Base-by-base conservation (phyloP, 2,888 invertebrate genomes). In the Tiliacea aurago region DNA sequence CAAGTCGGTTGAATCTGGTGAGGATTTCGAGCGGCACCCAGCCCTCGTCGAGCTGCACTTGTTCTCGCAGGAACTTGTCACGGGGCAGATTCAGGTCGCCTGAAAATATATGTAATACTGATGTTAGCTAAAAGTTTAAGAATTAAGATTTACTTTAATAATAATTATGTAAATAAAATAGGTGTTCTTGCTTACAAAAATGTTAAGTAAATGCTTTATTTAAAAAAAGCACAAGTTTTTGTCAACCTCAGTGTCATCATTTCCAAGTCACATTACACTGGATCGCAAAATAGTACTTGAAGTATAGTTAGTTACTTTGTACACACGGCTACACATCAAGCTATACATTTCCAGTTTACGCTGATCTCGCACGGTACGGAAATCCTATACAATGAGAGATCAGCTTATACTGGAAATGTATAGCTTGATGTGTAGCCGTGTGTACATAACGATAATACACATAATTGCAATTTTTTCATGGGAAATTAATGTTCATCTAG, bases 21-120 rank as follows among this genome's bases (percentile, higher is more conserved):
- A 99, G 97, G 0, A 98, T 97, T 0, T 98, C 97, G 62, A 99
- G 92, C 0, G 98, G 97, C 33, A 99, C 97, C 99, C 99, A 99
- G 4, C 98, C 99, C 70, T 99, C 98, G 84, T 99, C 98, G 81
- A 98, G 96, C 85, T 97, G 97, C 1, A 98, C 97, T 94, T 99
- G 98, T 78, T 98, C 98, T 86, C 97, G 97, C n/a, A 99, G 96
- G 92, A 99, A 99, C 93, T 98, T 99, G 92, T 99, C 99, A 76
- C 98, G 97, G 0, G 98, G 98, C 68, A 99, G 96, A 94, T 99
- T 99, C 9, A 98, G 97, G 93, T 99, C 99, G 66, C 99, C 99
- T 96, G 55, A 4, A 80, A 75, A 66, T 20, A 13, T 18, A n/a
- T 0, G 4, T 7, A 61, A 59, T 33, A 59, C 33, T 55, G 1